Percentiles rank a stretch among this genome's conserved stretches.
Evolutionary conservation across 2,113 vertebrate species (phyloP).

Genomic region (Grammomys dolichurus): DNA sequence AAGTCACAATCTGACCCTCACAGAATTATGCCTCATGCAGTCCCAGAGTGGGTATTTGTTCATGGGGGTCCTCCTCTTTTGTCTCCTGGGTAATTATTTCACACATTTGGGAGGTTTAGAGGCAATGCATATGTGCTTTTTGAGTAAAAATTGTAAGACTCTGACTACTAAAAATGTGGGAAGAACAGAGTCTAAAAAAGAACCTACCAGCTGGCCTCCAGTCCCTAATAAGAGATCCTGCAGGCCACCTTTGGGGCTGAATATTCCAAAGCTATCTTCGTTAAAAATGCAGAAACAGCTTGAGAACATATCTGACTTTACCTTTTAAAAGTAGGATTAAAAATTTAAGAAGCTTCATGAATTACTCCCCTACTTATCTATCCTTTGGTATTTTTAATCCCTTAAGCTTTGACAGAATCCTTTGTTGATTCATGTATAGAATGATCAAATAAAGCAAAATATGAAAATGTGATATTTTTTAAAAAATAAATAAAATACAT

Average conservation of each 20-base stretch:
- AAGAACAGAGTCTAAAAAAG: slow-evolving; percentile 59
- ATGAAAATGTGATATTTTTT: slow-evolving; percentile 74
- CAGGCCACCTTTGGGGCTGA: slow-evolving; percentile 56
- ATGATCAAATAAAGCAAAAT: slow-evolving; percentile 80
- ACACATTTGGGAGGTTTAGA: slow-evolving; percentile 72
- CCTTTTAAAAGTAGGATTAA: slow-evolving; percentile 64
- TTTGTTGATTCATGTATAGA: slow-evolving; percentile 71
- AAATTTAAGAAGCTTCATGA: slow-evolving; percentile 75
- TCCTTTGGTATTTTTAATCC: slow-evolving; percentile 63
- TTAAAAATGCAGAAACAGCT: slow-evolving; percentile 80
- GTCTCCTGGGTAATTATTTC: slow-evolving; percentile 82
- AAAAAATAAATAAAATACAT: slow-evolving; percentile 68
- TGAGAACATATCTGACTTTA: slow-evolving; percentile 71
- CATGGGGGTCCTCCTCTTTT: slow-evolving; percentile 65
- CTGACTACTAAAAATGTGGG: slow-evolving; percentile 64
- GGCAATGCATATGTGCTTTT: slow-evolving; percentile 71
- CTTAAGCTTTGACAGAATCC: neutral
- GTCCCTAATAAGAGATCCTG: slow-evolving; percentile 3
- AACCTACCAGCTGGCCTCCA: slow-evolving; percentile 50
- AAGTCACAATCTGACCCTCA: slow-evolving; percentile 61
- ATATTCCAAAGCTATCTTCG: slow-evolving; percentile 56
- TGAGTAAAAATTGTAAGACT: slow-evolving; percentile 72
- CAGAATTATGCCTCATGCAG: slow-evolving; percentile 63
- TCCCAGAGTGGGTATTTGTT: slow-evolving; percentile 68
- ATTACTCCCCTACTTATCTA: slow-evolving; percentile 77